Percentiles rank a stretch among this genome's conserved stretches.
These are phyloP conservation scores for Brachionus calyciflorus DNA, from an alignment of 1,140 invertebrate genomes.

Conservation along the genomic window DNA sequence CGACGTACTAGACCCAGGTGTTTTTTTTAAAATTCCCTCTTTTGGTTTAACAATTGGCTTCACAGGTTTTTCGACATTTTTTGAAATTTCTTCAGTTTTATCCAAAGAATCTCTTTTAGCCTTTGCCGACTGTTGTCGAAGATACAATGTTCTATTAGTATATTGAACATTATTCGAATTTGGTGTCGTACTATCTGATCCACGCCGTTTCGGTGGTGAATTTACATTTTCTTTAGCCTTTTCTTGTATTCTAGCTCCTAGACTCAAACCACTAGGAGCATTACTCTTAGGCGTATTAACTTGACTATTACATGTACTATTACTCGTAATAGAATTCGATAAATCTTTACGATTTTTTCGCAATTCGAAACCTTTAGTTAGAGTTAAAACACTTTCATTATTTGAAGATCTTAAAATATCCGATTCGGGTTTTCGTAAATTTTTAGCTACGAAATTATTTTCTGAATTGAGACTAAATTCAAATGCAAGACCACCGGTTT, in stretches of 20 bases:
- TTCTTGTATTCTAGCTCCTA: conserved; percentile 41
- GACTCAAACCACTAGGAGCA: conserved; percentile 11
- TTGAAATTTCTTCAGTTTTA: neutral
- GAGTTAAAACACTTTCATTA: neutral
- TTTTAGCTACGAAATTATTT: neutral
- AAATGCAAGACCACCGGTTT: conserved; percentile 34
- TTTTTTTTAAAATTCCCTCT: conserved; percentile 28
- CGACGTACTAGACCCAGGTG: neutral
- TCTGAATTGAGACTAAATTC: conserved; percentile 7
- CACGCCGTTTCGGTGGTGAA: neutral
- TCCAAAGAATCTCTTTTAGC: conserved; percentile 16
- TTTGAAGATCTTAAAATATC: too few species aligned
- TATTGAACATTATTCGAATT: neutral
- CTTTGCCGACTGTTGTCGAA: conserved; percentile 37
- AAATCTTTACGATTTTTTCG: conserved; percentile 7
- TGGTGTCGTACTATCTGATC: neutral
- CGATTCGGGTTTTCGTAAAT: conserved; percentile 19
- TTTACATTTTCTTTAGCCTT: conserved; percentile 26
- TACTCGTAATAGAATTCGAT: neutral
- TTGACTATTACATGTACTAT: neutral
- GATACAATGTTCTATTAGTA: conserved; percentile 22
- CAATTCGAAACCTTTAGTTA: conserved; percentile 10
- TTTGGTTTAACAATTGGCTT: neutral
- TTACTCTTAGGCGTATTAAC: conserved; percentile 30
- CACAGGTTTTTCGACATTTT: too few species aligned